Conservation (phyloP, 2,113 vertebrate species). For the Dendropsophus ebraccatus region DNA sequence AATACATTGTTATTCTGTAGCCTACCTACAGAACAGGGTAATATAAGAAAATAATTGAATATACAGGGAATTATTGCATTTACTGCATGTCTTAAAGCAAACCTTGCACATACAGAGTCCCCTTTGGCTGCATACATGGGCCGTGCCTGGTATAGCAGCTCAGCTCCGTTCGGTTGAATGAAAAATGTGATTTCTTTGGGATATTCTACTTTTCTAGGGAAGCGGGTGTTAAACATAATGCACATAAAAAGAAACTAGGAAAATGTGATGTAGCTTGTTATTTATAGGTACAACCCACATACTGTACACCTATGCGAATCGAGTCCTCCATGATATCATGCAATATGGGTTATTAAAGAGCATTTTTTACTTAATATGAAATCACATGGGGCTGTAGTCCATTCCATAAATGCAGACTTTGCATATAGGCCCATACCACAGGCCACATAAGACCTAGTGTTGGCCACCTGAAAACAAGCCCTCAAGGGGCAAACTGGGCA, state of each 20-base stretch:
- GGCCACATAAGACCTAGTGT: background rate
- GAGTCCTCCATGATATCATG: background rate
- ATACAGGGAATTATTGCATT: too few relatives aligned
- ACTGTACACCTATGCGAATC: background rate
- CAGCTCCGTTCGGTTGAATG: background rate
- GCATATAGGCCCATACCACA: background rate
- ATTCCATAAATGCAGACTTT: background rate
- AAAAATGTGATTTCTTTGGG: background rate
- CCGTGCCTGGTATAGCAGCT: background rate
- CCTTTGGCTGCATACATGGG: background rate
- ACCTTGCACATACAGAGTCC: background rate
- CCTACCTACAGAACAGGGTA: too few relatives aligned
- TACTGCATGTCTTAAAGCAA: slow-evolving; percentile 7
- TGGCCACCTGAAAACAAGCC: background rate
- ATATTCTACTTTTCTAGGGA: background rate
- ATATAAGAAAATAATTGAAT: too few relatives aligned
- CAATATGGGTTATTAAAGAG: too few relatives aligned
- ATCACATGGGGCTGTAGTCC: too few relatives aligned
- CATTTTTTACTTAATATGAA: too few relatives aligned
- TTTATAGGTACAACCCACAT: background rate
- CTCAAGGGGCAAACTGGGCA: background rate
- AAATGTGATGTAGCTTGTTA: background rate
- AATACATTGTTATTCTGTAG: too few relatives aligned
- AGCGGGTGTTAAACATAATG: background rate
- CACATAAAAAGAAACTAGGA: background rate